Conservation (phyloP, 1,140 invertebrate genomes). For the Orchestia grillus region DNA sequence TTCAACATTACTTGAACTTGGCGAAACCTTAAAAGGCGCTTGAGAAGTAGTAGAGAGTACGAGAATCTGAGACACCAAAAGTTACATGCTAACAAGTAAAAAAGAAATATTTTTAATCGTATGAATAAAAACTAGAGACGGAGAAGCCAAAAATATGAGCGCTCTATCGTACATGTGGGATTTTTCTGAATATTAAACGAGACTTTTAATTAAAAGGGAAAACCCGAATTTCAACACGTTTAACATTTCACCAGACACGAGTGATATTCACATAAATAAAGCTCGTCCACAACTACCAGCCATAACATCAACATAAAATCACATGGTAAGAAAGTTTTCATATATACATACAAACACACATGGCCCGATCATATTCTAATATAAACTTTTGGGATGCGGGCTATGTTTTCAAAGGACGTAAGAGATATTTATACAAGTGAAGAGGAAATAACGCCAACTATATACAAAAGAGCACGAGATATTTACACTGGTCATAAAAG, state of each 20-base stretch:
- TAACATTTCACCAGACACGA: neutral
- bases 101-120: neutral
- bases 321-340: constrained; percentile 9
- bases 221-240: neutral
- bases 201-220: neutral
- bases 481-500: neutral
- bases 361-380: neutral
- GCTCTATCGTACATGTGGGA: neutral
- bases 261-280: neutral
- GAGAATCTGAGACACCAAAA: neutral
- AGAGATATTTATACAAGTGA: neutral
- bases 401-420: neutral
- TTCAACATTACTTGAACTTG: neutral
- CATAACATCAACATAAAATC: neutral
- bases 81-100: too few species aligned
- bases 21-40: neutral
- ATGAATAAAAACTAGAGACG: neutral
- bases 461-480: neutral
- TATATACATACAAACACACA: neutral
- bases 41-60: neutral
- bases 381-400: neutral
- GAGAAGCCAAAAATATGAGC: neutral
- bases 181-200: neutral
- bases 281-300: neutral
- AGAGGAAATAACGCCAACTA: neutral